Evolutionary conservation across 2,888 invertebrate genomes (phyloP).

Genomic region (Ornithoptera priamus): DNA sequence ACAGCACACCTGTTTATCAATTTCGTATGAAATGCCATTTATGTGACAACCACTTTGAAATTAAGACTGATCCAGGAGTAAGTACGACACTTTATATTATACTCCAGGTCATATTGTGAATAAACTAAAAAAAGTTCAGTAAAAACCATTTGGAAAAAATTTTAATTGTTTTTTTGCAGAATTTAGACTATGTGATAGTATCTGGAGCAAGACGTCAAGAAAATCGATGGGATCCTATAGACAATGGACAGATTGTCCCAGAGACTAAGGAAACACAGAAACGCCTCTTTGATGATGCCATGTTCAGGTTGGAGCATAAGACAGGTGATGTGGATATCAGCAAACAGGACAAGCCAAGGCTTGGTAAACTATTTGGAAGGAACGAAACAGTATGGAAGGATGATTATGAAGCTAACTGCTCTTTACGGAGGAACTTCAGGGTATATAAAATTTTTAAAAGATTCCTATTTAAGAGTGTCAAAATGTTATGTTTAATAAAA

Average conservation of each 20-base stretch:
- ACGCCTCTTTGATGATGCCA: conserved; percentile 95
- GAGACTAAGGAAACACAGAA: conserved; percentile 95
- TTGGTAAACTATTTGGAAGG: conserved; percentile 87
- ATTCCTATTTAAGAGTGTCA: no score
- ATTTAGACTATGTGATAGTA: conserved; percentile 97
- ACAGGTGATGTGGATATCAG: conserved; percentile 87
- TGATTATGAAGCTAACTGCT: conserved; percentile 94
- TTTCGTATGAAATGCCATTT: conserved; percentile 99
- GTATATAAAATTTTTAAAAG: conserved; percentile 70
- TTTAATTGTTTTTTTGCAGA: conserved; percentile 78
- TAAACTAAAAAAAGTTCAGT: no score
- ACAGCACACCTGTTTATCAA: conserved; percentile 97
- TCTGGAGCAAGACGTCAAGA: conserved; percentile 98
- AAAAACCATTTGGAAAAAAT: no score
- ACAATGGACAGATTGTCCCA: conserved; percentile 95
- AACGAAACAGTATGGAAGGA: conserved; percentile 94
- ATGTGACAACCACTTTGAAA: conserved; percentile 98
- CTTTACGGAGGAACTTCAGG: conserved; percentile 91
- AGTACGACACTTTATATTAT: conserved; percentile 45
- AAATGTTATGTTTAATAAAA: no score
- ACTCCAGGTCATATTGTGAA: no score
- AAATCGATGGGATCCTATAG: conserved; percentile 97
- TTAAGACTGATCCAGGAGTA: conserved; percentile 98
- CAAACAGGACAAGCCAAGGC: conserved; percentile 84
- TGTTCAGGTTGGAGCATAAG: conserved; percentile 98